Percentiles rank a stretch among this genome's conserved stretches.
These are phyloP conservation scores for Geotrupes spiniger DNA, from an alignment of 2,888 invertebrate genomes.

Conservation along the genomic window DNA sequence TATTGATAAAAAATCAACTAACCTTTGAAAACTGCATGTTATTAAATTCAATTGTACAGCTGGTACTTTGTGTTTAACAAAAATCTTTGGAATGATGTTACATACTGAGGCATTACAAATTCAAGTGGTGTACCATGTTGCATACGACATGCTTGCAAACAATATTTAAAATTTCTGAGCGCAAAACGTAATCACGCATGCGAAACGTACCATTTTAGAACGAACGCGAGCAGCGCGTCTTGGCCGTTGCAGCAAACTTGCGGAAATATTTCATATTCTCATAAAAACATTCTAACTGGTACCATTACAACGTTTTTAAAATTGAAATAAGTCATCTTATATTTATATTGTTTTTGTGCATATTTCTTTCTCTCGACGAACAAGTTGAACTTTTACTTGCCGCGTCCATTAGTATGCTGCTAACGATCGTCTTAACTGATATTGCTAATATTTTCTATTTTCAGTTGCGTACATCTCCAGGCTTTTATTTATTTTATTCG, in stretches of 20 bases:
- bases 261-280: slow-evolving; percentile 23
- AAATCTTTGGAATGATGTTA: too few relatives aligned
- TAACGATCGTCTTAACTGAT: slow-evolving; percentile 21
- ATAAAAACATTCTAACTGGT: slow-evolving; percentile 12
- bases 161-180: too few relatives aligned
- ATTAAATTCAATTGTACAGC: too few relatives aligned
- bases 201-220: too few relatives aligned
- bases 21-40: too few relatives aligned
- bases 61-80: too few relatives aligned
- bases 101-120: too few relatives aligned
- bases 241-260: slow-evolving; percentile 22
- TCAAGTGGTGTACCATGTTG: too few relatives aligned
- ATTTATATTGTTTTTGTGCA: slow-evolving; percentile 23
- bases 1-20: too few relatives aligned
- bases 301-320: slow-evolving; percentile 23
- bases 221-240: too few relatives aligned
- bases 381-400: slow-evolving; percentile 15
- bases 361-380: slow-evolving; percentile 9
- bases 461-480: slow-evolving; percentile 7
- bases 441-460: slow-evolving; percentile 23
- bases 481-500: slow-evolving; percentile 1
- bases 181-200: too few relatives aligned
- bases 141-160: too few relatives aligned
- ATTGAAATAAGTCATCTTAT: slow-evolving; percentile 26
- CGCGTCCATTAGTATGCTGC: slow-evolving; percentile 19